Evolutionary conservation across 2,797 vertebrate genomes (phyloP), one percentile per base, ranked within the genome.

Genomic region (Oceanodroma leucorhoa): DNA sequence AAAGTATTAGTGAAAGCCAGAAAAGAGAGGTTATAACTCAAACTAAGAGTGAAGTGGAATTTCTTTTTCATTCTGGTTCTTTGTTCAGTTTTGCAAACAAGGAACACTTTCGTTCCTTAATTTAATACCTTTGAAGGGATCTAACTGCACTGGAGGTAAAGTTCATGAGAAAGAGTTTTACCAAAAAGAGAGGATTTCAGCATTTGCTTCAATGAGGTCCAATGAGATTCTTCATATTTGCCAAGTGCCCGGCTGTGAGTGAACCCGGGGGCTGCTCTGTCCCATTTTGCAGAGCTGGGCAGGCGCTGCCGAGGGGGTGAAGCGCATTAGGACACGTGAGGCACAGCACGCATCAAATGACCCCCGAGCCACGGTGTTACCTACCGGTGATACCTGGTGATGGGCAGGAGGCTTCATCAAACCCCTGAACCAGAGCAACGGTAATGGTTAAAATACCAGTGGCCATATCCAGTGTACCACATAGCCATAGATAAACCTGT

Each of bases 341-440:
- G 10, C n/a, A 23, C 41, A 65, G 21, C 30, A 41, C 1, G 1
- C 54, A n/a, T 27, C 50, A 45, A 57, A 26, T 8, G 12, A 36
- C 29, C 36, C 30, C 69, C 2, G 6, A 80, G 45, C 17, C 54
- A 22, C 36, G 26, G 12, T 0, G 0, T 27, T 32, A 23, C 32
- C n/a, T 55, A 24, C 45, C 3, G 1, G 14, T 2, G 4, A 21
- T 41, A 13, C 69, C 65, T n/a, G 11, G 8, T 0, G 2, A 53
- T 1, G 14, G 46, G 29, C 30, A 46, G 64, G 18, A 57, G 22
- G 48, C 23, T 93, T 40, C 50, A 22, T 17, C 62, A 54, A 3
- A n/a, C 30, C 32, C 17, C 9, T 3, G 45, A 60, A 38, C 8
- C 22, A 40, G 36, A 80, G 53, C 36, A 67, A 30, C 0, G 0